phyloP scores from a whole-genome alignment of 1,140 invertebrate genomes.

The Paramacrobiotus metropolitanus region DNA sequence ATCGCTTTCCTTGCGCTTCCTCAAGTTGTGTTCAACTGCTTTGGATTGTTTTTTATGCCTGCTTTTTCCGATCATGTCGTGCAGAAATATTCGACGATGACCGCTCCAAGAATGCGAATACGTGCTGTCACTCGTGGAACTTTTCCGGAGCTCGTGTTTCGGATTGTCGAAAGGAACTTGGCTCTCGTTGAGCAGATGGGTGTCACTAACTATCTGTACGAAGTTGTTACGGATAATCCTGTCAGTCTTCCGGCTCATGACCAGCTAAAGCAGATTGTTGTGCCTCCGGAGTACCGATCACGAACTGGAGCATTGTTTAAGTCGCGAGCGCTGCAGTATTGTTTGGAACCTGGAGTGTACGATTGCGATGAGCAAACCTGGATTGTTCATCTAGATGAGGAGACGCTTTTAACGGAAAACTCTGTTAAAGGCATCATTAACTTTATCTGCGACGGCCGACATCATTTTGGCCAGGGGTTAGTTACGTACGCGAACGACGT shows the following conservation, averaged over 20 bases:
- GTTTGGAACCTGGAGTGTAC: slow-evolving; percentile 70
- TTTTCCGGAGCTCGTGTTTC: slow-evolving; percentile 67
- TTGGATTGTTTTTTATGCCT: slow-evolving; percentile 71
- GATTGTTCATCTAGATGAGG: slow-evolving; percentile 94
- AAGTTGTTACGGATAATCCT: slow-evolving; percentile 83
- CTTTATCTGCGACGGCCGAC: slow-evolving; percentile 77
- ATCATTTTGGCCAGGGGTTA: slow-evolving; percentile 87
- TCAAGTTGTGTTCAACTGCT: slow-evolving; percentile 51
- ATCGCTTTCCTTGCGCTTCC: slow-evolving; percentile 52
- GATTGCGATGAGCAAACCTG: slow-evolving; percentile 67
- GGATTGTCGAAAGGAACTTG: slow-evolving; percentile 67
- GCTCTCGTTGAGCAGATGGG: slow-evolving; percentile 65
- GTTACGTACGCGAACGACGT: slow-evolving; percentile 87
- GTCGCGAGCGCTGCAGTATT: slow-evolving; percentile 81
- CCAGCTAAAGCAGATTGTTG: slow-evolving; percentile 49
- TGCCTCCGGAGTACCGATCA: slow-evolving; percentile 58
- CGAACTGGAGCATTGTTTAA: slow-evolving; percentile 79
- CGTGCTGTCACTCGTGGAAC: slow-evolving; percentile 82
- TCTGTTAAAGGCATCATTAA: slow-evolving; percentile 66
- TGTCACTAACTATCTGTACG: slow-evolving; percentile 83
- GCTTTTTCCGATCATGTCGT: slow-evolving; percentile 77
- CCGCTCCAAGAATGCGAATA: slow-evolving; percentile 85
- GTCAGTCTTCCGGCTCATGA: slow-evolving; percentile 44
- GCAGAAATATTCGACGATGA: slow-evolving; percentile 56
- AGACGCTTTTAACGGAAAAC: slow-evolving; percentile 80